These are phyloP conservation scores for Galeruca laticollis DNA, from an alignment of 2,888 invertebrate genomes.

Conservation along the genomic window DNA sequence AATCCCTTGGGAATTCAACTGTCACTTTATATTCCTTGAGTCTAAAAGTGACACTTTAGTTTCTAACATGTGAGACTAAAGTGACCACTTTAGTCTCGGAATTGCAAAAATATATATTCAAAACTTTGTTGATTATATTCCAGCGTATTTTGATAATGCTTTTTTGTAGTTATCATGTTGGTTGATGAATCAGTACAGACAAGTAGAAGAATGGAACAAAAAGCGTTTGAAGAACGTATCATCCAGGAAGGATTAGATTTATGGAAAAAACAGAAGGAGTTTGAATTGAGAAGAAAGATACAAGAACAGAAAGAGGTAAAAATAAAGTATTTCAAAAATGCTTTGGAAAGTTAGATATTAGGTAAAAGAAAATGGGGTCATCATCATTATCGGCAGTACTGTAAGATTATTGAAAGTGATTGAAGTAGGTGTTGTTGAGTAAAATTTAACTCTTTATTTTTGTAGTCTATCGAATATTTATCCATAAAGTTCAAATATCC, in stretches of 20 bases:
- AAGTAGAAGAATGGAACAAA: slow-evolving; percentile 44
- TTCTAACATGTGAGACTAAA: too few species aligned
- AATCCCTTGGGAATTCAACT: too few species aligned
- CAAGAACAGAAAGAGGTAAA: slow-evolving; percentile 62
- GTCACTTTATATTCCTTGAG: too few species aligned
- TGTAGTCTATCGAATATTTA: too few species aligned
- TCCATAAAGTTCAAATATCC: too few species aligned
- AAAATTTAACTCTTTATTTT: too few species aligned
- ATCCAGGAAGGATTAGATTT: slow-evolving; percentile 57
- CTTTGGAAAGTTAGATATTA: neutral
- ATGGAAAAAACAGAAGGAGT: slow-evolving; percentile 60
- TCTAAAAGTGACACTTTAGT: too few species aligned
- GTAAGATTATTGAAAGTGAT: too few species aligned
- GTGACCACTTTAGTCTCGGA: too few species aligned
- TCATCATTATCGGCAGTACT: too few species aligned
- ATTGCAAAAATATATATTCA: neutral
- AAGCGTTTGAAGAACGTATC: slow-evolving; percentile 49
- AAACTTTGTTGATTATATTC: neutral
- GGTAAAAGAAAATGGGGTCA: slow-evolving; percentile 2
- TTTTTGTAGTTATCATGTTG: slow-evolving; percentile 40
- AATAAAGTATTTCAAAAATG: too few species aligned
- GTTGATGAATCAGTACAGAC: slow-evolving; percentile 41
- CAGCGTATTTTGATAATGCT: neutral
- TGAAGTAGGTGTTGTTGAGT: neutral
- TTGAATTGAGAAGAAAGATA: slow-evolving; percentile 54